Base-by-base conservation (phyloP, 2,888 invertebrate genomes). In the Catonia carolina region DNA sequence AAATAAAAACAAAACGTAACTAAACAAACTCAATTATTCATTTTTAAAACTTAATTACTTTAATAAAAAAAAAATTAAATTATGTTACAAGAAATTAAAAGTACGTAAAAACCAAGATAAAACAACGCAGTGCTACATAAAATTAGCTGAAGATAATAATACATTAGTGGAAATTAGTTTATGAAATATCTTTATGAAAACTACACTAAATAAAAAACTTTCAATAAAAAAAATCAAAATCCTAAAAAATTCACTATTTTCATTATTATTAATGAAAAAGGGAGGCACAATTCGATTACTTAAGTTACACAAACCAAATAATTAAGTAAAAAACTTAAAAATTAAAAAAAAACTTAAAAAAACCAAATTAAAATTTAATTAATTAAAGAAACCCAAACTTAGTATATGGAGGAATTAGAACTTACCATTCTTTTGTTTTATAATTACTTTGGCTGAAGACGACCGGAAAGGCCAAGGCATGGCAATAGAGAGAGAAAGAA, bases 381-480 rank as follows among this genome's bases (percentile, higher is more conserved):
- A 47, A 59, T 55, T 39, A 27, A 55, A 55, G 36, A 47, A 48
- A 53, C 35, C 57, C 48, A 57, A 57, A 57, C 48, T 53, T 39
- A 59, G 53, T 59, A 55, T 36, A 55, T 55, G 48, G 53, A 52
- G 53, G 53, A 48, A 36, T 33, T 47, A 55, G 20, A 63, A 74
- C 73, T 74, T 73, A 74, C 73, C 74, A 71, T 71, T 74, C 68
- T 73, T 74, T 73, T 73, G 73, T 73, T 73, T 71, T 71, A 73
- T 70, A 71, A 74, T 73, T 70, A 74, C 72, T 74, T 74, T 74
- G 70, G 74, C 73, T 73, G 74, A 62, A 59, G 60, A 51, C 62
- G 62, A 60, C 58, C 62, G 62, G 60, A 62, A 60, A 59, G 64
- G 60, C 64, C 64, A 64, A 62, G 62, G 64, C 64, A 64, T 62